These are phyloP conservation scores for Adela reaumurella DNA, from an alignment of 2,888 invertebrate genomes.

Conservation along the genomic window DNA sequence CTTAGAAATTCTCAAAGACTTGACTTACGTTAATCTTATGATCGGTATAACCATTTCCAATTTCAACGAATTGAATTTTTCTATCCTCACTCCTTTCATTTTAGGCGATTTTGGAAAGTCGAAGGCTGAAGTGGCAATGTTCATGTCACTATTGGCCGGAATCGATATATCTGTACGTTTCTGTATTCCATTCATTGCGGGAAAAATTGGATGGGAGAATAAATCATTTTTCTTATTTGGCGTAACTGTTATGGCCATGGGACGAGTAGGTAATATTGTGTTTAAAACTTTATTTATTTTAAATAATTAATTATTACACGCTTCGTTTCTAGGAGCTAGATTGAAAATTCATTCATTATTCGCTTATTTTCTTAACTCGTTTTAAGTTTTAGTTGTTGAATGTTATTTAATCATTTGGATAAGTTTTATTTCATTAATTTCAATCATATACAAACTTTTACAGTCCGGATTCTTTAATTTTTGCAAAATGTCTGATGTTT, in stretches of 20 bases:
- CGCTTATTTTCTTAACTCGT: too few species aligned
- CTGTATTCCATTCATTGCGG: slow-evolving; percentile 64
- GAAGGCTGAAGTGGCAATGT: slow-evolving; percentile 59
- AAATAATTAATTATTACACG: too few species aligned
- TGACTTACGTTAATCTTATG: slow-evolving; percentile 66
- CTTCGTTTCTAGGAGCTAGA: too few species aligned
- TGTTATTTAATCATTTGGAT: background rate
- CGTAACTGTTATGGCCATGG: slow-evolving; percentile 62
- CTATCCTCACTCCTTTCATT: slow-evolving; percentile 69
- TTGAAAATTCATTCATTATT: too few species aligned
- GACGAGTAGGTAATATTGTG: slow-evolving; percentile 63
- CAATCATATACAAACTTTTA: too few species aligned
- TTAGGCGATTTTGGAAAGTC: slow-evolving; percentile 63
- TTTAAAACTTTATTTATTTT: too few species aligned
- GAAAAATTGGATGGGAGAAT: slow-evolving; percentile 67
- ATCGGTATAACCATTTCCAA: slow-evolving; percentile 67
- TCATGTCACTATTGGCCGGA: slow-evolving; percentile 66
- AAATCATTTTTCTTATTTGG: slow-evolving; percentile 68
- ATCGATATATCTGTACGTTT: slow-evolving; percentile 64
- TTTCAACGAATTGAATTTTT: slow-evolving; percentile 70
- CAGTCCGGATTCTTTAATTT: too few species aligned
- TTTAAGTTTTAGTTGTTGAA: slow-evolving; percentile 6
- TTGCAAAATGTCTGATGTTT: slow-evolving; percentile 3
- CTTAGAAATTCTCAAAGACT: slow-evolving; percentile 65
- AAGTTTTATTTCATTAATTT: background rate